Evolutionary conservation across 64 coral and sea anemone genomes (phyloP), one percentile per base, ranked within the genome.

Genomic region (Trachythela sp.): DNA sequence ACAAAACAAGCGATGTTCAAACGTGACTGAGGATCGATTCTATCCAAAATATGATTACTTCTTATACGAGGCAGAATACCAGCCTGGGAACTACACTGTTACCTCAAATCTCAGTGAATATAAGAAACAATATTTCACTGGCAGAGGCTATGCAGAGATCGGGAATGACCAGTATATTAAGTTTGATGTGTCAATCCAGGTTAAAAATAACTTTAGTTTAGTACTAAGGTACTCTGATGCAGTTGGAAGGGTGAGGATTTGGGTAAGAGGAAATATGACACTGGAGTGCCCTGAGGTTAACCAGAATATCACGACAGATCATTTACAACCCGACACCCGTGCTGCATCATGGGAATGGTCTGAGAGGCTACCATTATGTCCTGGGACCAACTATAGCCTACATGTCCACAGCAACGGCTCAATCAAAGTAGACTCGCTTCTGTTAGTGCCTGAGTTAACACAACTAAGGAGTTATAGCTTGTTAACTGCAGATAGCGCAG

Each of bases 31-130:
- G 17, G 91, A 94, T 20, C 92, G 70, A 43, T 99, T 93, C 89
- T 89, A 89, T 90, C 77, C 90, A 2, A 89, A 84, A 17, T 85
- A 93, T 24, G 59, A 84, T 48, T 43, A 94, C 31, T 68, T 94
- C 35, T 91, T 91, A 85, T 83, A 86, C 42, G 96, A 99, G 83
- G 96, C 96, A 15, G 96, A 99, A 51, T 50, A 93, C 67, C 85
- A 89, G 14, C 30, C 56, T 18, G 96, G 96, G 50, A 88, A 40
- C 89, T 92, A 92, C 83, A 56, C 48, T 0, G 48, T 88, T 20
- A 93, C 93, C 39, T 90, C 96, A 20, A 91, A 99, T 56, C 86
- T 92, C 29, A 31, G 51, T 38, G 96, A 89, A 26, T 86, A 93
- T 22, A 49, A 85, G 13, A 90, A 87, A 37, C 22, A 75, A 45